Evolutionary conservation across 2,113 vertebrate genomes (phyloP).

Genomic region (Neolamprologus toae): DNA sequence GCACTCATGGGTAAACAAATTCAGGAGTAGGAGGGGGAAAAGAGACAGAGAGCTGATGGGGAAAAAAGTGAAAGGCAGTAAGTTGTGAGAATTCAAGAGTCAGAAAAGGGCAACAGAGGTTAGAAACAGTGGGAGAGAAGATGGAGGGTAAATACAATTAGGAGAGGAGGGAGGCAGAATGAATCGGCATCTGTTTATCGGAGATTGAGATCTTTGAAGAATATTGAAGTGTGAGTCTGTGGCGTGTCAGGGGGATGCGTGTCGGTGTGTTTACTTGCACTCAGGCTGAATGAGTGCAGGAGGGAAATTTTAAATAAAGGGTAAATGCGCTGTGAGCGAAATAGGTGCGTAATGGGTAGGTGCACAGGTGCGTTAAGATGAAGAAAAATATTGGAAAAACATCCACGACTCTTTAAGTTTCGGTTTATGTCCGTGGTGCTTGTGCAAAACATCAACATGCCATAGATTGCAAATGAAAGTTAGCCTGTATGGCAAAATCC

Average conservation of each 20-base stretch:
- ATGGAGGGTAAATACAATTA: background rate
- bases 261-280: background rate
- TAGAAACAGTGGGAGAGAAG: background rate
- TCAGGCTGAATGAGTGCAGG: background rate
- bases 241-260: background rate
- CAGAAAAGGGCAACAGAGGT: background rate
- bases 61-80: background rate
- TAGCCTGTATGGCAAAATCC: background rate
- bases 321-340: background rate
- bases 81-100: background rate
- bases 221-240: background rate
- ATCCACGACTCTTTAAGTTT: background rate
- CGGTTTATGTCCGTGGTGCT: background rate
- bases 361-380: background rate
- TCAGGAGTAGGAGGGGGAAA: background rate
- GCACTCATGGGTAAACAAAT: conserved; percentile 16
- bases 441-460: background rate
- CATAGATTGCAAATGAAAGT: background rate
- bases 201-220: background rate
- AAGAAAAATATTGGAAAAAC: background rate
- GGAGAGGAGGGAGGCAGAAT: background rate
- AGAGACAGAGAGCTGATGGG: background rate
- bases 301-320: background rate
- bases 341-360: background rate
- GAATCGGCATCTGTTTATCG: background rate